phyloP scores from a whole-genome alignment of 1,140 invertebrate genomes.

The Trissolcus basalis region DNA sequence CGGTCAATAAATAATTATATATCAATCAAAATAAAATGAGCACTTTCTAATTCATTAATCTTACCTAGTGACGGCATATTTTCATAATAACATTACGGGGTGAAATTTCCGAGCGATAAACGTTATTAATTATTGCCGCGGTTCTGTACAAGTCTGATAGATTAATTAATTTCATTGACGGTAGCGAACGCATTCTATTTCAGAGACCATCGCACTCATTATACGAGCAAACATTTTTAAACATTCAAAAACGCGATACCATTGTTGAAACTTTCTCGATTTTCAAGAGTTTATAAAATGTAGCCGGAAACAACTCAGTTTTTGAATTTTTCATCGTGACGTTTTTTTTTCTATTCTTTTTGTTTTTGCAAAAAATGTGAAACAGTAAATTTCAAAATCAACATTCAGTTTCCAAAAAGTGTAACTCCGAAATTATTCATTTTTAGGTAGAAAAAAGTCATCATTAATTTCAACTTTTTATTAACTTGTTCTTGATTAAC shows the following conservation, averaged over 20 bases:
- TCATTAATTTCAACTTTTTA: too few species aligned
- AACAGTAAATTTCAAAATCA: too few species aligned
- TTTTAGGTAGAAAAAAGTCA: too few species aligned
- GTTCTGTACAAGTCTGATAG: slow-evolving; percentile 24
- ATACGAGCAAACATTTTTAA: slow-evolving; percentile 34
- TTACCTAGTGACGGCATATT: slow-evolving; percentile 23
- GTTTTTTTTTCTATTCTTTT: too few species aligned
- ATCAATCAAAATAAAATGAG: slow-evolving; percentile 56
- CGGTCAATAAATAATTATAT: slow-evolving; percentile 47
- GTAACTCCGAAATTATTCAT: too few species aligned
- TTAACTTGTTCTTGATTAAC: too few species aligned
- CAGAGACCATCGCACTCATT: slow-evolving; percentile 20
- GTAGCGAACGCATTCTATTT: slow-evolving; percentile 17
- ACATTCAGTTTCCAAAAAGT: too few species aligned
- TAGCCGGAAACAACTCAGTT: too few species aligned
- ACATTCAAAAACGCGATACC: slow-evolving; percentile 29
- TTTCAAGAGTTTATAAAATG: too few species aligned
- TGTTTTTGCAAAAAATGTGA: too few species aligned
- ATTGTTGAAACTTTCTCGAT: slow-evolving; percentile 37
- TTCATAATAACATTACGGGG: slow-evolving; percentile 36
- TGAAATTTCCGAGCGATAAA: slow-evolving; percentile 50
- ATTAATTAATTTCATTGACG: slow-evolving; percentile 52
- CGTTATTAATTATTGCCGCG: slow-evolving; percentile 48
- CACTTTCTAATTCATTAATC: slow-evolving; percentile 58
- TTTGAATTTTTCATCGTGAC: too few species aligned